Percentiles rank a stretch among this genome's conserved stretches.
These are phyloP conservation scores for Callionymus lyra DNA, from an alignment of 2,113 vertebrate species.

Conservation along the genomic window DNA sequence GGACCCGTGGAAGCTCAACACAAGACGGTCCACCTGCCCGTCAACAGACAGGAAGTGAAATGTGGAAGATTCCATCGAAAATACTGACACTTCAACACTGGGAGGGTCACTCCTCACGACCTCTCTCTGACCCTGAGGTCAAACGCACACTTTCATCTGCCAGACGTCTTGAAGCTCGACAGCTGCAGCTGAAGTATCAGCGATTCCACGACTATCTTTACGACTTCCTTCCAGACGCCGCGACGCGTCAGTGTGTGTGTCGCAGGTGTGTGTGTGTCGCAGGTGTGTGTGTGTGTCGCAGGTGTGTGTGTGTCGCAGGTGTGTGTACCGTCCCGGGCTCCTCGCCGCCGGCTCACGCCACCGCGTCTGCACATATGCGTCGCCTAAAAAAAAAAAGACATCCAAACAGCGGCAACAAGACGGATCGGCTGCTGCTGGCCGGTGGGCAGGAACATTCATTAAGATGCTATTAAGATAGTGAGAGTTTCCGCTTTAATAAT, in stretches of 20 bases:
- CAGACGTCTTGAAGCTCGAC: too few species aligned
- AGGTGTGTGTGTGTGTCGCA: not conserved
- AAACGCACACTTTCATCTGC: too few species aligned
- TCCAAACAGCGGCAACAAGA: conserved; percentile 6
- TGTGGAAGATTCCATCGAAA: too few species aligned
- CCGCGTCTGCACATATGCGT: not conserved
- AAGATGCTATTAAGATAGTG: conserved; percentile 63
- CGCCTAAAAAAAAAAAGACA: not conserved
- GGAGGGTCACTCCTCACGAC: too few species aligned
- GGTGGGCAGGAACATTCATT: conserved; percentile 53
- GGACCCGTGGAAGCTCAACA: too few species aligned
- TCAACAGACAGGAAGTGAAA: too few species aligned
- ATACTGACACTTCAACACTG: too few species aligned
- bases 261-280: not conserved
- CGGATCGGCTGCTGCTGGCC: conserved; percentile 37
- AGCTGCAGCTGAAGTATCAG: conserved; percentile 17
- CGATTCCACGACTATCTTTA: conserved; percentile 23
- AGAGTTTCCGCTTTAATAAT: conserved; percentile 54
- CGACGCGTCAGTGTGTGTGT: conserved; percentile 2
- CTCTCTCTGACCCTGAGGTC: too few species aligned
- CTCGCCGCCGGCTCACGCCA: too few species aligned
- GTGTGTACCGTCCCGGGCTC: too few species aligned
- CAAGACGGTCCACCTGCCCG: too few species aligned
- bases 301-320: not conserved
- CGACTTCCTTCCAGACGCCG: conserved; percentile 36